These are phyloP conservation scores for Acrocephalus scirpaceus DNA, from an alignment of 2,797 vertebrate species.

Conservation along the genomic window DNA sequence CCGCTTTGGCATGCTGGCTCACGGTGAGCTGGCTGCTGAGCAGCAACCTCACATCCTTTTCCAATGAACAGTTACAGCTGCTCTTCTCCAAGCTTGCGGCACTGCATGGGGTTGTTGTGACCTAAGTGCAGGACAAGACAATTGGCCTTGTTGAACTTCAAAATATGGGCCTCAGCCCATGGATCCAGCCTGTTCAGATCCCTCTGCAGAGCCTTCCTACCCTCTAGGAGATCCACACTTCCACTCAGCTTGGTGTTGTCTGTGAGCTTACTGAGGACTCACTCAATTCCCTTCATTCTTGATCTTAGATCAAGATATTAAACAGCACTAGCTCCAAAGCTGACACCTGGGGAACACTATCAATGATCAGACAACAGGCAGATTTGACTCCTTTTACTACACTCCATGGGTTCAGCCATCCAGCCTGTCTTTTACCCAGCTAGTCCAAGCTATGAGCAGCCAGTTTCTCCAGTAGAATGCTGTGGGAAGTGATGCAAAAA, in stretches of 20 bases:
- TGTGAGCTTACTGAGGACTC: not conserved
- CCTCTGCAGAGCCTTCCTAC: not conserved
- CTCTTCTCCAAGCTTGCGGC: not conserved
- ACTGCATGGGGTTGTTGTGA: not conserved
- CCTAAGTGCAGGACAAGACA: not conserved
- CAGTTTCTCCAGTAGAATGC: not conserved
- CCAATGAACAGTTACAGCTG: not conserved
- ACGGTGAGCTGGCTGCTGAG: not conserved
- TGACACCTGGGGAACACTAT: not conserved
- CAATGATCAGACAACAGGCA: not conserved
- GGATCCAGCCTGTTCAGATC: not conserved
- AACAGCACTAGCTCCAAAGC: not conserved
- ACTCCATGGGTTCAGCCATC: not conserved
- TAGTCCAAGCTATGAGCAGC: not conserved
- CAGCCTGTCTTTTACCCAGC: not conserved
- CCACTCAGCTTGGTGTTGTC: accelerated
- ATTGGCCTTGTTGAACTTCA: not conserved
- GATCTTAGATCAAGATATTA: not conserved
- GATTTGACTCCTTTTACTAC: not conserved
- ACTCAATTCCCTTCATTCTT: not conserved
- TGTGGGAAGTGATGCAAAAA: not conserved
- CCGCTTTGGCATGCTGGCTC: not conserved
- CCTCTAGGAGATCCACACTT: not conserved
- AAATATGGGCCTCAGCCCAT: not conserved
- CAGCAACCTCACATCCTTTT: not conserved